Evolutionary conservation across 2,888 invertebrate genomes (phyloP).

Genomic region (Protodeltote pygarga): DNA sequence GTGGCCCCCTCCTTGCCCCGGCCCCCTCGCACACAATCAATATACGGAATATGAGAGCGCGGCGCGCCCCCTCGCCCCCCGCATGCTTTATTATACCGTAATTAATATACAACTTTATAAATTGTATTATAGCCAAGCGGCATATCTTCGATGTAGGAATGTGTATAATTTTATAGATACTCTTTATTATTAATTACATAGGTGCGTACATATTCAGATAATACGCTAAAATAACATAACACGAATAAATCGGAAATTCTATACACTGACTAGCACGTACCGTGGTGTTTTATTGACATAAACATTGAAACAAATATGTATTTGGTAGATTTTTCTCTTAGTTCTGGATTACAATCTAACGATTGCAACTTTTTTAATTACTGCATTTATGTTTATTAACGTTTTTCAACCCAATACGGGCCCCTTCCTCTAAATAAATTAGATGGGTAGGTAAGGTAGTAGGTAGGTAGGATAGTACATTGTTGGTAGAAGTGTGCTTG

Average conservation of each 20-base stretch:
- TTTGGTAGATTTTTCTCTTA: conserved; percentile 21
- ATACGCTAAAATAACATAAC: conserved; percentile 41
- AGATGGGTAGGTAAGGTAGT: conserved; percentile 49
- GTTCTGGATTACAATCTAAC: conserved; percentile 16
- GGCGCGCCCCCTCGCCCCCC: conserved; percentile 86
- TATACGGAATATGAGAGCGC: conserved; percentile 87
- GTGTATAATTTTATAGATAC: conserved; percentile 39
- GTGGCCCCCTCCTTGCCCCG: conserved; percentile 86
- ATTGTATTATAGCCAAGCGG: conserved; percentile 73
- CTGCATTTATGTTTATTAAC: conserved; percentile 27
- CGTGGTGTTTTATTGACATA: conserved; percentile 51
- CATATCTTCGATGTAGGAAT: conserved; percentile 59
- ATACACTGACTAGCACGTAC: conserved; percentile 45
- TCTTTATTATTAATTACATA: conserved; percentile 34
- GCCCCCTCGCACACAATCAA: conserved; percentile 87
- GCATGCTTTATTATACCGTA: conserved; percentile 87
- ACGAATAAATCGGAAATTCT: conserved; percentile 46
- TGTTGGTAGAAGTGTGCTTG: conserved; percentile 43
- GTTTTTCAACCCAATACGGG: conserved; percentile 59
- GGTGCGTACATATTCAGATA: conserved; percentile 31
- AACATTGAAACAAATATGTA: conserved; percentile 45
- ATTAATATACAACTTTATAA: conserved; percentile 86
- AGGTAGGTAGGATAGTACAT: conserved; percentile 47
- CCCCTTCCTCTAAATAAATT: conserved; percentile 69
- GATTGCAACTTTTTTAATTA: conserved; percentile 22